phyloP scores from a whole-genome alignment of 2,888 invertebrate species.

The Agelastica alni region DNA sequence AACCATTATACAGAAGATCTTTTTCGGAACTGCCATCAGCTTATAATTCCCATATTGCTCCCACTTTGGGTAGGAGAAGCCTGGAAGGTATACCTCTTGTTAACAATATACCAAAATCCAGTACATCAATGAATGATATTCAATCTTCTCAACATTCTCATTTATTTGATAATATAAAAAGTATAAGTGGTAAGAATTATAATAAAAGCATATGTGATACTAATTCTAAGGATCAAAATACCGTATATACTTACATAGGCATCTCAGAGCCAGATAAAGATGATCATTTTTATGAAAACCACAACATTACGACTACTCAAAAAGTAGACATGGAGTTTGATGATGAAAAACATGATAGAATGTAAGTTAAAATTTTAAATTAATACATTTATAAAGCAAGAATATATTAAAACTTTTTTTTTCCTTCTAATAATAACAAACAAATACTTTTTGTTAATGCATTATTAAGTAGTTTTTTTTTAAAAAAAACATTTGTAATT shows the following conservation, averaged over 20 bases:
- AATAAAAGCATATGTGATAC: conserved; percentile 44
- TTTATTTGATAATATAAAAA: conserved; percentile 31
- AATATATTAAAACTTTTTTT: no score
- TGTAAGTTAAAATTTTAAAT: no score
- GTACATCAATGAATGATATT: conserved; percentile 56
- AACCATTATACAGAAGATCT: conserved; percentile 58
- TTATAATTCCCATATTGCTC: conserved; percentile 44
- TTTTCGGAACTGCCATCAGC: conserved; percentile 57
- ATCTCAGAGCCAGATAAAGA: conserved; percentile 53
- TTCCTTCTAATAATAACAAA: no score
- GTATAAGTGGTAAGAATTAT: conserved; percentile 43
- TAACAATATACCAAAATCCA: conserved; percentile 51
- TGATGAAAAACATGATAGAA: conserved; percentile 48
- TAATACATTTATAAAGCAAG: no score
- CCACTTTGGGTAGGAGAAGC: conserved; percentile 53
- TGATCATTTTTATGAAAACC: conserved; percentile 54
- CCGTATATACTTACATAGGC: conserved; percentile 55
- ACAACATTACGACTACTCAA: conserved; percentile 50
- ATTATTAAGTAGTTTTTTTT: no score
- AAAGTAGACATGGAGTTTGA: conserved; percentile 46
- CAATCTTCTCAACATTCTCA: conserved; percentile 47
- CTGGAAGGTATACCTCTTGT: conserved; percentile 49
- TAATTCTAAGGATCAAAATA: conserved; percentile 32
- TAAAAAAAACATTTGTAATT: no score
- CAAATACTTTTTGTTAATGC: no score